A percentile compares a stretch with the other conserved stretches of the same genome.
phyloP scores from a whole-genome alignment of 2,888 invertebrate species.

The Rhimphoctona megacephalus region DNA sequence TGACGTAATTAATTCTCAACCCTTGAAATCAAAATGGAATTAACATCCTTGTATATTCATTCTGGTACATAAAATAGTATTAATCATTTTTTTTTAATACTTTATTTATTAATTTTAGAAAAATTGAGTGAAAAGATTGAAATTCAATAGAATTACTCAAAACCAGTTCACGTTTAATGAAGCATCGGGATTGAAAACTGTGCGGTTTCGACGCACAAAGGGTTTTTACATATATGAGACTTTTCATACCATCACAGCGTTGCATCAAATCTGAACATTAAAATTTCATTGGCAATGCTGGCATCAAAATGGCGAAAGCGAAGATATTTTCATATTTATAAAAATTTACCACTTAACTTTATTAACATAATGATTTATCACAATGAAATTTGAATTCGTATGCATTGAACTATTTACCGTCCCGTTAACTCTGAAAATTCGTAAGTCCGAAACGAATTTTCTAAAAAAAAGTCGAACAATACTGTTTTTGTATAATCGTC shows the following conservation, averaged over 20 bases:
- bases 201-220: neutral
- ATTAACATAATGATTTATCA: neutral
- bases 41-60: neutral
- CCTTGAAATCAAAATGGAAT: neutral
- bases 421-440: neutral
- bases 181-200: neutral
- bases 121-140: neutral
- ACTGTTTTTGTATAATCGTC: too few species aligned
- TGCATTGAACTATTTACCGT: neutral
- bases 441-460: neutral
- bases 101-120: neutral
- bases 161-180: neutral
- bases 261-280: too few species aligned
- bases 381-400: neutral
- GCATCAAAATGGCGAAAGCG: too few species aligned
- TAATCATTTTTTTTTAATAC: neutral
- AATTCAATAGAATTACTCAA: neutral
- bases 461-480: neutral
- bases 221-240: neutral
- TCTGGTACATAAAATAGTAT: neutral
- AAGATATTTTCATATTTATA: neutral
- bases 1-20: conserved; percentile 19
- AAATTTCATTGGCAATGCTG: too few species aligned
- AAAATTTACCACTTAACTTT: neutral
- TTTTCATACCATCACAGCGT: neutral